These are phyloP conservation scores for Caloenas nicobarica DNA, from an alignment of 2,113 vertebrate genomes.

Conservation along the genomic window DNA sequence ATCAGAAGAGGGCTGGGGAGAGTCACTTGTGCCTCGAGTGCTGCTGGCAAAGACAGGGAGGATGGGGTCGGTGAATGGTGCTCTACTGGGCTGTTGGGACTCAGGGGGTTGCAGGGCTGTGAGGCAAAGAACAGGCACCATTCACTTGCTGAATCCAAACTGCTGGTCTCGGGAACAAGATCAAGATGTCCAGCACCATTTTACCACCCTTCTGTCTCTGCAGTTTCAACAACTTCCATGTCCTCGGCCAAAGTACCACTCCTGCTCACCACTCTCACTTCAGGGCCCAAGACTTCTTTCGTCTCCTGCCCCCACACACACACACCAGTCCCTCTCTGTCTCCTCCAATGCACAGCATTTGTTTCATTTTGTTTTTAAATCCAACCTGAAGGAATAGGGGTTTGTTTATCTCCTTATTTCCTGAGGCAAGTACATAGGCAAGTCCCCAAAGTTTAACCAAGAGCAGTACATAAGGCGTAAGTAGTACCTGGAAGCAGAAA, in stretches of 20 bases:
- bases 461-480: background rate
- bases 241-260: background rate
- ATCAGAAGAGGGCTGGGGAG: background rate
- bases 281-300: background rate
- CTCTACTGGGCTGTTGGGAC: background rate
- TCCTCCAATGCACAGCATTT: background rate
- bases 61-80: no score
- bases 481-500: background rate
- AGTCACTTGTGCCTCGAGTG: background rate
- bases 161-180: fast-evolving
- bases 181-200: background rate
- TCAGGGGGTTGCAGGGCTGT: background rate
- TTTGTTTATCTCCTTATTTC: background rate
- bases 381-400: background rate
- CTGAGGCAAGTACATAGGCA: background rate
- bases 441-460: background rate
- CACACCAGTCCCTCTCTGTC: background rate
- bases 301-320: background rate
- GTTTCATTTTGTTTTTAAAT: background rate
- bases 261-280: background rate
- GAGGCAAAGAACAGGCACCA: background rate
- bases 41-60: background rate
- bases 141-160: background rate
- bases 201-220: background rate
- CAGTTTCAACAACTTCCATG: background rate